Percentiles rank a stretch among this genome's conserved stretches.
Conservation (phyloP, 2,888 invertebrate species). For the Drosophila tanythrix region DNA sequence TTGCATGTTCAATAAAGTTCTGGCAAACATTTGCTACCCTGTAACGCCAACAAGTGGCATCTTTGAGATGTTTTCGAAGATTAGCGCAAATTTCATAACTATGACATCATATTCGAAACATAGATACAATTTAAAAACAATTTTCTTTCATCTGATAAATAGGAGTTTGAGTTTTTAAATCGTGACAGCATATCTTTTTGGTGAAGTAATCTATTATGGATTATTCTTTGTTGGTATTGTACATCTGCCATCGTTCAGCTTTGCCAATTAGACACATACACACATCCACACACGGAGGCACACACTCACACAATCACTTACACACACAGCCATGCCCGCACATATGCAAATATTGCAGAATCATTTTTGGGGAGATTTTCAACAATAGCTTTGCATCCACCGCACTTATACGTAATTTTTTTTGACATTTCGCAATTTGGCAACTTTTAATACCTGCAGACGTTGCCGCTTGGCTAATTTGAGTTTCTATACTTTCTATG, state of each 20-base stretch:
- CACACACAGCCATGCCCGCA: conserved; percentile 11
- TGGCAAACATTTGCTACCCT: conserved; percentile 22
- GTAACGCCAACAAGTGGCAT: neutral
- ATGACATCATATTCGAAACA: neutral
- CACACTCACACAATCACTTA: conserved; percentile 1
- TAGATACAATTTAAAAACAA: neutral
- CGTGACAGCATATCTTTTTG: neutral
- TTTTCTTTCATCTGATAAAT: neutral
- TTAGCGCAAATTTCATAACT: neutral
- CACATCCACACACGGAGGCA: conserved; percentile 2
- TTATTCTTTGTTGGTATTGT: conserved; percentile 3
- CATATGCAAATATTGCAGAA: conserved; percentile 57
- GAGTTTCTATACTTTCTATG: neutral
- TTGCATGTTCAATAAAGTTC: conserved; percentile 27
- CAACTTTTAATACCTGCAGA: conserved; percentile 44
- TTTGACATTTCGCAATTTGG: conserved; percentile 37
- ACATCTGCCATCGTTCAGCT: conserved; percentile 20
- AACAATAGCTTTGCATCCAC: conserved; percentile 43
- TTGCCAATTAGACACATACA: conserved; percentile 55
- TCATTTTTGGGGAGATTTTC: conserved; percentile 42
- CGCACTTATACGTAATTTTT: conserved; percentile 42
- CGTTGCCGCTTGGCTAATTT: neutral
- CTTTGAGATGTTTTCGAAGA: neutral
- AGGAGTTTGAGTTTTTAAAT: neutral
- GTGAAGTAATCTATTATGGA: neutral